phyloP scores from a whole-genome alignment of 2,113 vertebrate species.

The Chaetodon trifascialis region DNA sequence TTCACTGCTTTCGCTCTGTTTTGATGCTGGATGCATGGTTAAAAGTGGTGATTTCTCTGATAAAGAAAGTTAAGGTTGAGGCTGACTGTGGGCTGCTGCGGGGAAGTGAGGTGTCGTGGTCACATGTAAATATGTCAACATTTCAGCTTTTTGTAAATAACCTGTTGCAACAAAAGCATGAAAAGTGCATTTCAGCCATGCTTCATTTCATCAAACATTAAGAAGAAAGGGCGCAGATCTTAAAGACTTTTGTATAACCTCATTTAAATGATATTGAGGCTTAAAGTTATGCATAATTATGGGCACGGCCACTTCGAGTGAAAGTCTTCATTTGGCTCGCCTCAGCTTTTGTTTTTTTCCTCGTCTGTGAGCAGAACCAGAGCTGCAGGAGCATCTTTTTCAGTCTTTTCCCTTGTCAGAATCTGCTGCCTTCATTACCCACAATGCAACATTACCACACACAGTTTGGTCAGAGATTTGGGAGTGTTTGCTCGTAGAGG shows the following conservation, averaged over 20 bases:
- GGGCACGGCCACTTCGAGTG: too few species aligned
- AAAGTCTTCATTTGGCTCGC: too few species aligned
- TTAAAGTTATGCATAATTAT: too few species aligned
- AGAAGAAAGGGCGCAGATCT: too few species aligned
- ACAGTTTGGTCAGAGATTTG: background rate
- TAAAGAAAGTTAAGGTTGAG: constrained; percentile 31
- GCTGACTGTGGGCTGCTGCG: constrained; percentile 2
- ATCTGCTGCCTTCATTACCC: background rate
- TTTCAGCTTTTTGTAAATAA: background rate
- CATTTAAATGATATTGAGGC: too few species aligned
- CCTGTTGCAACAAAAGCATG: too few species aligned
- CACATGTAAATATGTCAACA: background rate
- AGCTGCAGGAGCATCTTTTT: background rate
- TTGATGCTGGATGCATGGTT: background rate
- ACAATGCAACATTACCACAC: background rate
- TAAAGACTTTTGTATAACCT: too few species aligned
- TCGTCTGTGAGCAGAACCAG: background rate
- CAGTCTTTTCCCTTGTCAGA: background rate
- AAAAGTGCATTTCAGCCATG: too few species aligned
- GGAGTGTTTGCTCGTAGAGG: background rate
- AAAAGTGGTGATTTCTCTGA: constrained; percentile 21
- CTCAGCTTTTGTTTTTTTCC: too few species aligned
- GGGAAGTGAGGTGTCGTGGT: constrained; percentile 1
- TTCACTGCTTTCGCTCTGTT: constrained; percentile 22
- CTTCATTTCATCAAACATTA: too few species aligned